Evolutionary conservation across 2,113 vertebrate species (phyloP), one percentile per base, ranked within the genome.

Genomic region (Castor canadensis): DNA sequence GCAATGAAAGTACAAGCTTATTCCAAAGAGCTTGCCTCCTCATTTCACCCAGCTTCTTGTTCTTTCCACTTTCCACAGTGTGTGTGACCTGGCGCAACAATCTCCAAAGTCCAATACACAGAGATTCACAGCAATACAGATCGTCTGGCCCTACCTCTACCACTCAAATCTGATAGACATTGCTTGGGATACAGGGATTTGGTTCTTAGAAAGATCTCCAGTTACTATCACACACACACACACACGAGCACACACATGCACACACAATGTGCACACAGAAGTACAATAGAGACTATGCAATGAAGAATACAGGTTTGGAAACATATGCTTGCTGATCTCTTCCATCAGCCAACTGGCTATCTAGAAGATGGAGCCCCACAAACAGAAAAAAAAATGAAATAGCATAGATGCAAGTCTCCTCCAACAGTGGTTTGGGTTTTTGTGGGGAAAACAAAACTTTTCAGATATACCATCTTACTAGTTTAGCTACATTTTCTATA

Each of bases 181-280:
- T 52, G 2, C 9, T 64, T 72, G 32, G 3, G 32, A 82, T 40
- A 28, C 52, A 52, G n/a, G 43, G 28, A 75, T 72, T 87, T 73
- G 73, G 79, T 85, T 93, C 26, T 94, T 91, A 89, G 26, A 24
- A 93, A 89, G 64, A 75, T 91, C 22, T 80, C 26, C 38, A 38
- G 56, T 38, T 26, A 13, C 32, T 75, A 35, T 6, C 0, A 40
- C 43, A 64, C 17, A 67, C 15, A 20, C 17, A 56, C 76, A 66
- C 19, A 19, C 16, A 71, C 80, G 40, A 8, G 22, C 43, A 71
- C 9, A 60, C n/a, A 47, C 32, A 28, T 6, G 43, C 10, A 11
- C 62, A 28, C 62, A 30, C 62, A 64, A 17, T 20, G 11, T 1
- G 40, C 6, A 58, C 32, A 66, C 58, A n/a, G 3, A 56, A 38